Conservation (phyloP, 2,888 invertebrate genomes). For the Glomeris marginata region DNA sequence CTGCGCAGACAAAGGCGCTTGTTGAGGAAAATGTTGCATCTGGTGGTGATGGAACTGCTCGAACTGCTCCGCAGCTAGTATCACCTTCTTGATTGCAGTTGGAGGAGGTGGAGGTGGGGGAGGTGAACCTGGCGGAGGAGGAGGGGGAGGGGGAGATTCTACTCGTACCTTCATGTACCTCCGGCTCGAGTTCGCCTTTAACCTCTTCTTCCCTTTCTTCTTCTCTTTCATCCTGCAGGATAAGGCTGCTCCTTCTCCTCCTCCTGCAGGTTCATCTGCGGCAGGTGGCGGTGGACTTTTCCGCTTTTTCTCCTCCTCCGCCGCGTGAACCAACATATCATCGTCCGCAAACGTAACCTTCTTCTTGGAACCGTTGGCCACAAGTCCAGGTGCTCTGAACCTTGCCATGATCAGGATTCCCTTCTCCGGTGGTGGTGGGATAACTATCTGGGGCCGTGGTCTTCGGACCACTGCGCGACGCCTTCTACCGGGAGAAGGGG, state of each 20-base stretch:
- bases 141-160: constrained; percentile 14
- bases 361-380: constrained; percentile 13
- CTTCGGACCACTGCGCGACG: neutral
- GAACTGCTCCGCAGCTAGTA: neutral
- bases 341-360: constrained; percentile 20
- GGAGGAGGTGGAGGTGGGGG: constrained; percentile 16
- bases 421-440: constrained; percentile 16
- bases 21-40: constrained; percentile 6
- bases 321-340: constrained; percentile 15
- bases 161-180: neutral
- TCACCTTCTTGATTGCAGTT: constrained; percentile 8
- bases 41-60: constrained; percentile 10
- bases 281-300: constrained; percentile 12
- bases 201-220: constrained; percentile 1
- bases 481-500: neutral
- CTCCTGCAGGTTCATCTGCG: neutral
- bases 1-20: neutral
- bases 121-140: constrained; percentile 13
- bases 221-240: constrained; percentile 1
- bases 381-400: constrained; percentile 6
- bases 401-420: constrained; percentile 17
- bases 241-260: neutral
- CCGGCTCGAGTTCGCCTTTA: too few relatives aligned
- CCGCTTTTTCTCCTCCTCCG: constrained; percentile 12
- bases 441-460: constrained; percentile 3